Percentiles rank a stretch among this genome's conserved stretches.
Conservation (phyloP, 2,113 vertebrate genomes). For the Anser cygnoides region DNA sequence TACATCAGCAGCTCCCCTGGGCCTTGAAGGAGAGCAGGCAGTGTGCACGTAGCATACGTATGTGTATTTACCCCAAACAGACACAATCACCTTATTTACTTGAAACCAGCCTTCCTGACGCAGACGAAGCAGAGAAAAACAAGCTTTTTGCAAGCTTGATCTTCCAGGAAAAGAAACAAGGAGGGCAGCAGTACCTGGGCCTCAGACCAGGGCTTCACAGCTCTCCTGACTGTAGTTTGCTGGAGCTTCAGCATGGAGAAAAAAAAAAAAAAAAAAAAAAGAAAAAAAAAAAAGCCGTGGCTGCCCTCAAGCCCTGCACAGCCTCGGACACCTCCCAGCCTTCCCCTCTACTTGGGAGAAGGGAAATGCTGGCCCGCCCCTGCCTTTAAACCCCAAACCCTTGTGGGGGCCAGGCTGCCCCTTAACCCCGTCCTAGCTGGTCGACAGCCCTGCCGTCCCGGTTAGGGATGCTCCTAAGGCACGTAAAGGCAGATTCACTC, state of each 20-base stretch:
- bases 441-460: fast-evolving
- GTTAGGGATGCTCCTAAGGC: background rate
- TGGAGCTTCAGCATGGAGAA: background rate
- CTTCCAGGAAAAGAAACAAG: background rate
- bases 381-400: background rate
- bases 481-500: background rate
- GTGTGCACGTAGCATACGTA: background rate
- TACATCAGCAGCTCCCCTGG: fast-evolving
- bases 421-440: background rate
- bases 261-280: too few relatives aligned
- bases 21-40: background rate
- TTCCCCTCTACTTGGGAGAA: fast-evolving
- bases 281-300: background rate
- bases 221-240: background rate
- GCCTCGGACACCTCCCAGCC: fast-evolving
- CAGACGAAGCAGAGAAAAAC: background rate
- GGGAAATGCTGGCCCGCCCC: fast-evolving
- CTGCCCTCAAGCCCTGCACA: background rate
- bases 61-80: background rate
- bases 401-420: background rate
- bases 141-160: background rate
- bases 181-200: background rate
- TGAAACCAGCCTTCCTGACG: background rate
- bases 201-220: background rate
- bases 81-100: background rate